phyloP scores from a whole-genome alignment of 2,888 invertebrate species.

The Amphiduros pacificus region DNA sequence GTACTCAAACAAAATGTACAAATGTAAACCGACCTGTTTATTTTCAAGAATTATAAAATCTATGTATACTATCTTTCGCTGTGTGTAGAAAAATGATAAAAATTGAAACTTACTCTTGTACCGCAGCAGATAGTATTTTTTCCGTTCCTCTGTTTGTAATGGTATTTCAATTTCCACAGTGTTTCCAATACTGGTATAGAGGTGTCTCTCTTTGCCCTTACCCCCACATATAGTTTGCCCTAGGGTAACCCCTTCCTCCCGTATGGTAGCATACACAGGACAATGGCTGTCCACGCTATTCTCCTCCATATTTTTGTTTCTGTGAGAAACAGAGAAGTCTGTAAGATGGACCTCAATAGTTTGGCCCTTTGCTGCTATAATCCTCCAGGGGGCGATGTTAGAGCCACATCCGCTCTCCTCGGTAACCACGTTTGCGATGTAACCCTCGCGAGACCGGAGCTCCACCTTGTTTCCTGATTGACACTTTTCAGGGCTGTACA shows the following conservation, averaged over 20 bases:
- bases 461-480: neutral
- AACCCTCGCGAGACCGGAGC: conserved; percentile 7
- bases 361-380: conserved; percentile 11
- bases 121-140: conserved; percentile 9
- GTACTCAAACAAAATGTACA: too few relatives aligned
- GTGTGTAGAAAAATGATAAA: too few relatives aligned
- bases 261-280: conserved; percentile 16
- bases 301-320: neutral
- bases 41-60: too few relatives aligned
- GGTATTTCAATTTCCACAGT: conserved; percentile 5
- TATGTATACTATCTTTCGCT: too few relatives aligned
- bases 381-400: conserved; percentile 11
- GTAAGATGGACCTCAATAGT: conserved; percentile 9
- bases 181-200: conserved; percentile 16
- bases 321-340: conserved; percentile 7
- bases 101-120: conserved; percentile 1
- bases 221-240: conserved; percentile 16
- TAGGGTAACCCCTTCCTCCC: conserved; percentile 11
- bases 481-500: conserved; percentile 2
- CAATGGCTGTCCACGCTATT: conserved; percentile 6
- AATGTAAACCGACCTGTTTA: too few relatives aligned
- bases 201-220: conserved; percentile 13
- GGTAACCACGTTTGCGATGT: conserved; percentile 15
- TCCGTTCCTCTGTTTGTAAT: neutral
- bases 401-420: conserved; percentile 10